Evolutionary conservation across 2,888 invertebrate genomes (phyloP), one percentile per base, ranked within the genome.

Genomic region (Watsonalla cultraria): DNA sequence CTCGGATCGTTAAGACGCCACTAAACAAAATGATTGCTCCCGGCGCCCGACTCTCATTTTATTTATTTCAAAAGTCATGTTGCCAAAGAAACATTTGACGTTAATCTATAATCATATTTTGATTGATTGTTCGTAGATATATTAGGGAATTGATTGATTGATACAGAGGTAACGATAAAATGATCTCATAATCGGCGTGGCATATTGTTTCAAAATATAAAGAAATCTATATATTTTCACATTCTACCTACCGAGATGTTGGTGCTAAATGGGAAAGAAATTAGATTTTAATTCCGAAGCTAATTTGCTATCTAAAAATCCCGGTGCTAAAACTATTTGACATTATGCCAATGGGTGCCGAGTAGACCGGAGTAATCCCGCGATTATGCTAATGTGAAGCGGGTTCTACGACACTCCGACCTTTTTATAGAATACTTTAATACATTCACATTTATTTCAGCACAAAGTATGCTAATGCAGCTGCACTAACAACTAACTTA

Each of bases 1-100:
- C 73, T 70, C 66, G 71, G 70, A 76, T 74, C 76, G 76, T 72
- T 80, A 80, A 79, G 80, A 79, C 72, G 72, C 74, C 72, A 73
- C 68, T 62, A 66, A 59, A 65, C 71, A 82, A 76, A 84, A 73
- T 82, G 82, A 84, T 82, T 68, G 65, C 76, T 72, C 78, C 77
- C 71, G 62, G 58, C 73, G 75, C 76, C 70, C 66, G 66, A 74
- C 70, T 75, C 78, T 66, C 61, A 58, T 61, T 64, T 82, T 82
- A 80, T 82, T 82, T 78, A 66, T 69, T 63, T 48, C 54, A 62
- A n/a, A 47, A 47, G 47, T 47, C 5, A 9, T 47, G n/a, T 9
- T 33, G 9, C n/a, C 5, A 47, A 46, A 46, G 14, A 46, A n/a
- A 5, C 24, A 1, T 24, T 24, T 1, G 24, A 24, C 24, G 24